phyloP scores from a whole-genome alignment of 2,797 vertebrate genomes.

The Chloroceryle inda region DNA sequence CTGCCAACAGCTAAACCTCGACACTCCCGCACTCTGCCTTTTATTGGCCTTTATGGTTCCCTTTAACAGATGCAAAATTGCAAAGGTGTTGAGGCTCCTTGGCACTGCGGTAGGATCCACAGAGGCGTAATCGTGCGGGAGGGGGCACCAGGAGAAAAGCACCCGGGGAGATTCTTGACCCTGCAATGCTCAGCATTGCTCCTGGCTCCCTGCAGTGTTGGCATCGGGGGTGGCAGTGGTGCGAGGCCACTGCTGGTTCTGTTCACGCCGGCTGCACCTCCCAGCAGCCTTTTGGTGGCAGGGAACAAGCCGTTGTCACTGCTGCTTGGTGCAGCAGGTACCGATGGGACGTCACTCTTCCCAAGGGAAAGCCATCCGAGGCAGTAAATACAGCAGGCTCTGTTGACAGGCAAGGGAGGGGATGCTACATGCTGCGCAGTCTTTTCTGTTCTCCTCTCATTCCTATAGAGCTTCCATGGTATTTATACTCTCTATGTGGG shows the following conservation, averaged over 20 bases:
- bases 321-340: not conserved
- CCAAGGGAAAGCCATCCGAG: not conserved
- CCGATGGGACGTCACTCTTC: not conserved
- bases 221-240: fast-evolving
- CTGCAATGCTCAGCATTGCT: fast-evolving
- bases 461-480: not conserved
- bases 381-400: not conserved
- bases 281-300: not conserved
- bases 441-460: not conserved
- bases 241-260: not conserved
- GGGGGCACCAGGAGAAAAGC: not conserved
- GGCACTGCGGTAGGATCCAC: not conserved
- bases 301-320: not conserved
- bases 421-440: fast-evolving
- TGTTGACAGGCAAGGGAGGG: not conserved
- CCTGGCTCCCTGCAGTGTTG: not conserved
- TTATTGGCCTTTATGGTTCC: not conserved
- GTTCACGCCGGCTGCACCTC: not conserved
- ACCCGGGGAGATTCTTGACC: not conserved
- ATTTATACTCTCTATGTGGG: not conserved
- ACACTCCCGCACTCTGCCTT: not conserved
- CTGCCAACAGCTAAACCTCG: not conserved
- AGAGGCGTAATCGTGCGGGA: not conserved
- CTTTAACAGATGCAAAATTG: not conserved
- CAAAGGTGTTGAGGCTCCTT: not conserved